Percentiles rank a stretch among this genome's conserved stretches.
Conservation (phyloP, 30 jellyfish, hydroid and myxozoan genomes). For the Turritopsis dohrnii region DNA sequence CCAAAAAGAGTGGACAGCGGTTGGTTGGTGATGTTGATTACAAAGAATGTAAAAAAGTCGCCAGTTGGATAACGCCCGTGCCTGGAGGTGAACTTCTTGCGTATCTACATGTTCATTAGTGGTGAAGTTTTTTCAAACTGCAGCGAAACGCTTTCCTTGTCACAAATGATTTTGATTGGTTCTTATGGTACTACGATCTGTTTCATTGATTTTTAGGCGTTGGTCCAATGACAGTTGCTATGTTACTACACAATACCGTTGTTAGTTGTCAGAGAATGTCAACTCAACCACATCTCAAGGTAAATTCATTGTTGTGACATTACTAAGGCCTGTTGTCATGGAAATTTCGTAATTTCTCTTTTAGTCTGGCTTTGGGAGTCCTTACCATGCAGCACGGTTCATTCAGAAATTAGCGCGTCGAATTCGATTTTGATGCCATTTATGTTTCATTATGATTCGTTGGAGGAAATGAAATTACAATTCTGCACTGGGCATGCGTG, state of each 20-base stretch:
- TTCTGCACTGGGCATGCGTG: not conserved
- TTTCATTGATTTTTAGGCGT: constrained; percentile 52
- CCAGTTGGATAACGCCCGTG: constrained; percentile 97
- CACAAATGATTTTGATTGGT: not conserved
- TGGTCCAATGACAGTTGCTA: constrained; percentile 99
- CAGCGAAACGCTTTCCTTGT: not conserved
- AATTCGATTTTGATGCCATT: not conserved
- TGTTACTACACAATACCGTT: constrained; percentile 82
- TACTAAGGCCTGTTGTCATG: not conserved
- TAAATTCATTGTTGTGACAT: not conserved
- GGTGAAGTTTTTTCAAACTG: too few relatives aligned
- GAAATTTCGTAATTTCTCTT: not conserved
- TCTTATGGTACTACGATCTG: not conserved
- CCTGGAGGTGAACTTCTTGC: constrained; percentile 87
- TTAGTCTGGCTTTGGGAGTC: not conserved
- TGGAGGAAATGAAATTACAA: too few relatives aligned
- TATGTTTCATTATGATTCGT: too few relatives aligned
- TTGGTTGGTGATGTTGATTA: constrained; percentile 90
- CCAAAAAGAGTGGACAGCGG: constrained; percentile 82
- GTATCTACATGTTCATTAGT: too few relatives aligned
- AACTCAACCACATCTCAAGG: constrained; percentile 11
- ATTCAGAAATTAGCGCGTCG: not conserved
- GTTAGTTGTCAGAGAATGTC: constrained; percentile 67
- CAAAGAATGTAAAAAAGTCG: constrained; percentile 70
- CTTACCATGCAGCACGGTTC: not conserved